Evolutionary conservation across 2,888 invertebrate species (phyloP), one percentile per base, ranked within the genome.

Genomic region (Idaea biselata): DNA sequence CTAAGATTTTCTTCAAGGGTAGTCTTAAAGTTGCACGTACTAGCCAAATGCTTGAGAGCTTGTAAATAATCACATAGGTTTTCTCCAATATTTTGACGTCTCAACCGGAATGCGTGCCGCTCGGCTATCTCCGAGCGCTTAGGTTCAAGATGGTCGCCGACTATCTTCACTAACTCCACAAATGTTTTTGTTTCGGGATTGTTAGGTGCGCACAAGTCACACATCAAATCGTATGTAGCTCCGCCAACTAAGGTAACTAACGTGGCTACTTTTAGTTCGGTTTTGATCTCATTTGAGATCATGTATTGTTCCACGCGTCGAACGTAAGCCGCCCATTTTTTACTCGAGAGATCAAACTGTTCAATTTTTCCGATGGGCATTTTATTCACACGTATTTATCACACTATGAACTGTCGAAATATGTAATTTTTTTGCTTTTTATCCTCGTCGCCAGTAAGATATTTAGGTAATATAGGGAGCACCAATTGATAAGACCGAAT

Each of bases 331-430:
- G 69, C 58, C 71, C 70, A 70, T 33, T 68, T 59, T 58, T 58
- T 58, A 11, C 61, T 44, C 7, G 32, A 18, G 17, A 70, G 54
- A 58, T 72, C 64, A 60, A 73, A 73, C 18, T 17, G 44, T 31
- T 73, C 67, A 1, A 73, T 55, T 68, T 72, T 71, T 0, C 72
- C 70, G 60, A 71, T 66, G 17, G 70, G 70, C 69, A 73, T 72
- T 58, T 55, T 33, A 31, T 58, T 16, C 18, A 62, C 16, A 54
- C 54, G 54, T 3, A 55, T 55, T 60, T 32, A 32, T 54, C 14
- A 16, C 54, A 54, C 6, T 54, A n/a, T 7, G 4, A 54, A 5
- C 54, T n/a, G 16, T 7, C 54, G 4, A 54, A 54, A 54, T 7
- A 54, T 16, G 16, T 5, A 7, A 54, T 54, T 54, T 54, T 32